Evolutionary conservation across 1,140 invertebrate species (phyloP).

Genomic region (Solenopsis invicta): DNA sequence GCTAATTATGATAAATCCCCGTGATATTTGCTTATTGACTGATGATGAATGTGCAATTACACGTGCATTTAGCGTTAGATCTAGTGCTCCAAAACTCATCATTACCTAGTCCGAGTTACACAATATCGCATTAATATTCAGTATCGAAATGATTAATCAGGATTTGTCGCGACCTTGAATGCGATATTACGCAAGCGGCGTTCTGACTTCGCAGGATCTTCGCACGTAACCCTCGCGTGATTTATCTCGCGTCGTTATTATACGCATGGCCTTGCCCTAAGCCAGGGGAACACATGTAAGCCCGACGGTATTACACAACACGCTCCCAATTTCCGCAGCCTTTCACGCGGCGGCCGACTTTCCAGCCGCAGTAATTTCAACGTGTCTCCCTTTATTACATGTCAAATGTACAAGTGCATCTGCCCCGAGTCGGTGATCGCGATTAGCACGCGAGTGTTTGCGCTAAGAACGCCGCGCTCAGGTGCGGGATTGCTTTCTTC

Average conservation of each 20-base stretch:
- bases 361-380: conserved; percentile 67
- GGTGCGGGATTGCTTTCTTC: conserved; percentile 9
- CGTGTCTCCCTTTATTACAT: conserved; percentile 58
- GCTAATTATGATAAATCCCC: conserved; percentile 3
- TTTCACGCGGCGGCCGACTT: conserved; percentile 62
- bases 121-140: conserved; percentile 17
- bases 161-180: conserved; percentile 25
- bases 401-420: conserved; percentile 40
- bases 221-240: conserved; percentile 39
- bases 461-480: not conserved
- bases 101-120: not conserved
- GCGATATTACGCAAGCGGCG: conserved; percentile 16
- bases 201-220: conserved; percentile 22
- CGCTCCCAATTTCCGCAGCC: conserved; percentile 70
- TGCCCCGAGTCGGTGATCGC: conserved; percentile 11
- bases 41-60: conserved; percentile 2
- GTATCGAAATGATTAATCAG: conserved; percentile 21
- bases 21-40: too few relatives aligned
- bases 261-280: conserved; percentile 47
- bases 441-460: conserved; percentile 53
- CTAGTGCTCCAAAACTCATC: not conserved
- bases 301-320: conserved; percentile 69
- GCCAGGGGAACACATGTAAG: conserved; percentile 67
- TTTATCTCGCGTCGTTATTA: conserved; percentile 64
- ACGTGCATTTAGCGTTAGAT: not conserved